phyloP scores from a whole-genome alignment of 2,797 vertebrate species.

The Molossus alvarezi region DNA sequence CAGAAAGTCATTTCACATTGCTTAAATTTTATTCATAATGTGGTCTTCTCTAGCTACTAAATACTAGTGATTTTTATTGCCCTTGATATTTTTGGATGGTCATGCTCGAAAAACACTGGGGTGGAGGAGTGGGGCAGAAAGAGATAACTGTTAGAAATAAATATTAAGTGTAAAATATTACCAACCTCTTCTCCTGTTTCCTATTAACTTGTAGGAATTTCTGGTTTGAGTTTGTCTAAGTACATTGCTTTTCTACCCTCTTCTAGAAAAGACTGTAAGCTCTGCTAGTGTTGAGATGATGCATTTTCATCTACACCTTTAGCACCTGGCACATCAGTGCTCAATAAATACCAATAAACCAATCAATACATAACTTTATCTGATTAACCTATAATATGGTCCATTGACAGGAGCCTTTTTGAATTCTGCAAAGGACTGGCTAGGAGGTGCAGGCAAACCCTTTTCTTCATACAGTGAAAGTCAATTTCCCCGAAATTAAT shows the following conservation, averaged over 20 bases:
- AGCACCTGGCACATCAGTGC: neutral
- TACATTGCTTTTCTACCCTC: neutral
- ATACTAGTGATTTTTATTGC: conserved; percentile 50
- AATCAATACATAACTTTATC: conserved; percentile 20
- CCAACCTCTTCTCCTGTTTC: neutral
- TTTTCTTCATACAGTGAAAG: conserved; percentile 45
- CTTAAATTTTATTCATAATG: conserved; percentile 67
- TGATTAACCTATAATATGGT: neutral
- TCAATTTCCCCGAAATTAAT: conserved; percentile 1
- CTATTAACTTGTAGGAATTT: conserved; percentile 50
- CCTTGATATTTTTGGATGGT: neutral
- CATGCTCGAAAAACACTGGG: conserved; percentile 31
- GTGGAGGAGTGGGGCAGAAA: neutral
- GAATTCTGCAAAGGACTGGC: conserved; percentile 29
- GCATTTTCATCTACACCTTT: conserved; percentile 26
- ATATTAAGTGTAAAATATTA: neutral
- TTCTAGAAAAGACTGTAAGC: conserved; percentile 55
- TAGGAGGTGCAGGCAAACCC: neutral
- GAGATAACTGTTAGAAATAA: neutral
- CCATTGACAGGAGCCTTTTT: neutral
- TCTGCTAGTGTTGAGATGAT: neutral
- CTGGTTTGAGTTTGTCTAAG: conserved; percentile 25
- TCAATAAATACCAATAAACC: conserved; percentile 12
- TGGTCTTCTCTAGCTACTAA: conserved; percentile 28
- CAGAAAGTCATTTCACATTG: conserved; percentile 64